Evolutionary conservation across 1,140 invertebrate genomes (phyloP), one percentile per base, ranked within the genome.

Genomic region (Psilanteris sp.): DNA sequence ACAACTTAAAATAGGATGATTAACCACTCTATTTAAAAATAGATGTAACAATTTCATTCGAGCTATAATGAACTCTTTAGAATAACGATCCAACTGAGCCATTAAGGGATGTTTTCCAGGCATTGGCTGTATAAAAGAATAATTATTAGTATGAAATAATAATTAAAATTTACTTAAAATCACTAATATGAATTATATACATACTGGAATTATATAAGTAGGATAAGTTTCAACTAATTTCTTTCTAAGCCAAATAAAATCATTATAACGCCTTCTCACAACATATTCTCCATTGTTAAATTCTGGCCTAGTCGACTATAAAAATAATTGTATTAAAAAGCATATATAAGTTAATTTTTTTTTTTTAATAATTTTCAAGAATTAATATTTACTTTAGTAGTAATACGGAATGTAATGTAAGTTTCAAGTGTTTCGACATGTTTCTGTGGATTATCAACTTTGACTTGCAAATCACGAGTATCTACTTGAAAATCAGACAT

Each of bases 391-490:
- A 92, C 92, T 82, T 90, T 92, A 1, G 93, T 93, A 8, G 90
- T 91, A 14, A 94, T 90, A 31, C 92, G 87, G 78, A 94, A 94
- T 26, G 93, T 93, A 34, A 94, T 93, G 76, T 92, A 94, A 1
- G 93, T 93, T 82, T 94, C 93, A 71, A 94, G 89, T 0, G 93
- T 92, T 71, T 93, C 92, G 9, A 93, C 89, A 85, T 94, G 92
- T 82, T 94, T 94, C 68, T 94, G 93, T n/a, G 93, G 93, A 87
- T 93, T 93, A 70, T 94, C 93, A 10, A 94, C 92, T 84, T 91
- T 89, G 0, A 94, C 90, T 81, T 92, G 90, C 6, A 94, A 82
- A 81, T 94, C 93, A 9, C 90, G 85, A 66, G 87, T 87, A 67
- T 91, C 90, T 26, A 88, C 72, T 75, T 89, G 89, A 44, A 91